Percentiles rank a stretch among this genome's conserved stretches.
Evolutionary conservation across 2,113 vertebrate species (phyloP).

Genomic region (Thunnus maccoyii): DNA sequence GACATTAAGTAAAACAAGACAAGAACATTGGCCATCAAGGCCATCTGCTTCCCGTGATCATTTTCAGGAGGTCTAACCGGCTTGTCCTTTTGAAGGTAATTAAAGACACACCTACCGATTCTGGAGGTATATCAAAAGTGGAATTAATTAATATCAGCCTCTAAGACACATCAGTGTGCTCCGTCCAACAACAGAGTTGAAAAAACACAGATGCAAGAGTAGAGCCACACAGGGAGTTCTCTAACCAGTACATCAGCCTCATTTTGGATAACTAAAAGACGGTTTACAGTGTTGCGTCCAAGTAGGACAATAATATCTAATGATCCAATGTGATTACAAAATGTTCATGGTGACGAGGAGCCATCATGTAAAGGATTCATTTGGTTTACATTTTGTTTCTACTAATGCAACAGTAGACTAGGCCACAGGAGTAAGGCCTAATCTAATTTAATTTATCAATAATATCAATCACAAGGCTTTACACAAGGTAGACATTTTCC

Average conservation of each 20-base stretch:
- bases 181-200: background rate
- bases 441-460: slow-evolving; percentile 36
- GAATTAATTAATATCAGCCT: slow-evolving; percentile 20
- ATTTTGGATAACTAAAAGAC: slow-evolving; percentile 2
- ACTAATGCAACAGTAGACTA: slow-evolving; percentile 3
- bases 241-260: slow-evolving; percentile 10
- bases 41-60: slow-evolving; percentile 7
- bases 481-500: background rate
- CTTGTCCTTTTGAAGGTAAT: slow-evolving; percentile 32
- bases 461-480: slow-evolving; percentile 16
- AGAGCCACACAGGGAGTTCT: background rate
- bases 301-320: slow-evolving; percentile 19
- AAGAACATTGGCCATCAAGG: slow-evolving; percentile 27
- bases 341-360: background rate
- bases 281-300: slow-evolving; percentile 23
- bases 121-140: background rate
- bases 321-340: slow-evolving; percentile 22
- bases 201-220: slow-evolving; percentile 2
- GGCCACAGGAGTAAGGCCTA: background rate
- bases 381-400: slow-evolving; percentile 24
- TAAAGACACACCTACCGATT: slow-evolving; percentile 40
- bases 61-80: slow-evolving; percentile 13
- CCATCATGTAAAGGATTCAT: slow-evolving; percentile 22
- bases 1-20: slow-evolving; percentile 43
- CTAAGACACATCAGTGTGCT: background rate